Base-by-base conservation (phyloP, 2,888 invertebrate species). In the Tenthredo notha region DNA sequence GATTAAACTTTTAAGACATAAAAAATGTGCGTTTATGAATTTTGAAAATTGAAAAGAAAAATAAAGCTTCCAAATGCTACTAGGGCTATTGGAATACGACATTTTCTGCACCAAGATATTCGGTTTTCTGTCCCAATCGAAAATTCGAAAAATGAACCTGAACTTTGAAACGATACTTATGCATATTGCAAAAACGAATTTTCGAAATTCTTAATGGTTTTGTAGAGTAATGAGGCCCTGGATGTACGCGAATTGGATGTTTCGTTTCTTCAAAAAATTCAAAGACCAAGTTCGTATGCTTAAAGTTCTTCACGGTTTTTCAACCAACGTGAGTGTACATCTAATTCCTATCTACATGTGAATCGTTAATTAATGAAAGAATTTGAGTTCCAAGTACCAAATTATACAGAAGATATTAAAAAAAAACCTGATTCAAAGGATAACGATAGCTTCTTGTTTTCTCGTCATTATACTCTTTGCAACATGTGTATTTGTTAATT, bases 171-270 rank as follows among this genome's bases (percentile, higher is more conserved):
- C 37, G 37, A 7, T 7, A 7, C 37, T n/a, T n/a, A n/a, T 37
- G 37, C 7, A 7, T 54, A 54, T n/a, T 54, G 5, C 18, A 18
- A 50, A n/a, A 50, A 50, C 18, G 29, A 67, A 9, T n/a, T n/a
- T n/a, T n/a, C n/a, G n/a, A n/a, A n/a, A n/a, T n/a, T n/a, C n/a
- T n/a, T n/a, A n/a, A n/a, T 15, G 7, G 2, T 37, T 4, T 70
- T 37, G 82, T 70, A 90, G 92, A 86, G 85, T 94, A 0, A 89
- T 94, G 0, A 94, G 94, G 85, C 95, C 97, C 0, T 95, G 96
- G 94, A 91, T 95, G 0, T 94, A 95, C 90, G 89, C 93, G 0
- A 93, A 95, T 47, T 92, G 94, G 1, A 89, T 96, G 61, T 97
- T 95, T 91, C 93, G 94, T 74, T 86, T 94, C 0, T 93, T 95